Conservation (phyloP, 2,113 vertebrate species). For the Dendropsophus ebraccatus region DNA sequence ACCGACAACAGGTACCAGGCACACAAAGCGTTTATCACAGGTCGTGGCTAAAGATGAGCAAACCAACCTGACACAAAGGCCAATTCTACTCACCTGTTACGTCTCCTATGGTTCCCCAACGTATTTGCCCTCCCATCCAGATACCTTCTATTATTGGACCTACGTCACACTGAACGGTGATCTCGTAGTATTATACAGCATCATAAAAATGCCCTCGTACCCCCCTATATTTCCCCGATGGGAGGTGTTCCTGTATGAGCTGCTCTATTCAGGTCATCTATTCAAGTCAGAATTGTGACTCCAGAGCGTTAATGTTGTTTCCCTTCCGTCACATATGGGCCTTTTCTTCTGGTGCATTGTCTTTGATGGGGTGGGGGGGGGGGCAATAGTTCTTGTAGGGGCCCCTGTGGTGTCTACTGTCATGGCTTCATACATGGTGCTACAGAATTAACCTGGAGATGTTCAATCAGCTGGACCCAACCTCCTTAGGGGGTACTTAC, state of each 20-base stretch:
- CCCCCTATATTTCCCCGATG: too few relatives aligned
- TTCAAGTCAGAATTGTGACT: not conserved
- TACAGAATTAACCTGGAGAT: not conserved
- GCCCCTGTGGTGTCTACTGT: too few relatives aligned
- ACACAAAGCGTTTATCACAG: not conserved
- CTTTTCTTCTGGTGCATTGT: not conserved
- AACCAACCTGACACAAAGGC: not conserved
- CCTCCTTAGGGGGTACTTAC: too few relatives aligned
- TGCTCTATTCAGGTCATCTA: too few relatives aligned
- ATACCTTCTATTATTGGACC: not conserved
- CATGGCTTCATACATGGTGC: too few relatives aligned
- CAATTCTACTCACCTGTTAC: not conserved
- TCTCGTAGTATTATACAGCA: too few relatives aligned
- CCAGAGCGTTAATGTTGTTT: not conserved
- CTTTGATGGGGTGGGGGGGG: too few relatives aligned
- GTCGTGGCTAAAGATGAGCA: not conserved
- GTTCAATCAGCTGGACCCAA: not conserved
- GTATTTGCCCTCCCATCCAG: not conserved
- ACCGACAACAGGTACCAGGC: constrained; percentile 35
- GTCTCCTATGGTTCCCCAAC: too few relatives aligned
- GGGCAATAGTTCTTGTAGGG: too few relatives aligned
- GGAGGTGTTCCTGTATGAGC: too few relatives aligned
- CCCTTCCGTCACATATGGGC: not conserved
- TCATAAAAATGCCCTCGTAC: too few relatives aligned
- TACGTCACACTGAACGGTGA: not conserved